Percentiles rank a stretch among this genome's conserved stretches.
These are phyloP conservation scores for Chrysodeixis includens DNA, from an alignment of 2,888 invertebrate genomes.

Conservation along the genomic window DNA sequence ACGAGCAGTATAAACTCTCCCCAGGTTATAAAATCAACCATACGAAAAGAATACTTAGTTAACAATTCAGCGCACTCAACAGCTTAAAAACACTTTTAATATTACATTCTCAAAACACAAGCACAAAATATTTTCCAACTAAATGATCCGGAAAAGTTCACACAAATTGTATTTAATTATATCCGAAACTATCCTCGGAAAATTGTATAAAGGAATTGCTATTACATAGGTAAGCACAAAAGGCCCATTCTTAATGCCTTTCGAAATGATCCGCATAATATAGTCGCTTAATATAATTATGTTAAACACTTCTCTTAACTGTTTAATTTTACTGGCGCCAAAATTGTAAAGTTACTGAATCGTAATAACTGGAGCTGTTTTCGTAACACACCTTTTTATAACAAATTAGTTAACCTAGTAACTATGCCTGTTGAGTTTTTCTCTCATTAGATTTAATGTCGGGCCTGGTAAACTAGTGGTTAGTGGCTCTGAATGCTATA, in stretches of 20 bases:
- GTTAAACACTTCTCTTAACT: neutral
- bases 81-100: too few relatives aligned
- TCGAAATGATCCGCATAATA: neutral
- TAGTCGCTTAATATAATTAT: conserved; percentile 4
- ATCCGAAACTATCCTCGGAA: neutral
- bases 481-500: too few relatives aligned
- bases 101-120: neutral
- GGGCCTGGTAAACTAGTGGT: too few relatives aligned
- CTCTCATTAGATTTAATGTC: too few relatives aligned
- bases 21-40: too few relatives aligned
- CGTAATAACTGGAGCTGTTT: neutral
- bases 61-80: too few relatives aligned
- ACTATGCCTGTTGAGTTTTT: neutral
- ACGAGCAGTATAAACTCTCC: too few relatives aligned
- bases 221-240: neutral
- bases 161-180: neutral
- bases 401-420: neutral
- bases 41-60: too few relatives aligned
- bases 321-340: neutral
- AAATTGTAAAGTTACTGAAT: neutral
- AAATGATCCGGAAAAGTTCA: neutral
- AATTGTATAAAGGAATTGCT: neutral
- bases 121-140: neutral
- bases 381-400: neutral
- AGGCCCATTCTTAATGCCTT: neutral